phyloP scores from a whole-genome alignment of 2,113 vertebrate genomes.

The Entelurus aequoreus region DNA sequence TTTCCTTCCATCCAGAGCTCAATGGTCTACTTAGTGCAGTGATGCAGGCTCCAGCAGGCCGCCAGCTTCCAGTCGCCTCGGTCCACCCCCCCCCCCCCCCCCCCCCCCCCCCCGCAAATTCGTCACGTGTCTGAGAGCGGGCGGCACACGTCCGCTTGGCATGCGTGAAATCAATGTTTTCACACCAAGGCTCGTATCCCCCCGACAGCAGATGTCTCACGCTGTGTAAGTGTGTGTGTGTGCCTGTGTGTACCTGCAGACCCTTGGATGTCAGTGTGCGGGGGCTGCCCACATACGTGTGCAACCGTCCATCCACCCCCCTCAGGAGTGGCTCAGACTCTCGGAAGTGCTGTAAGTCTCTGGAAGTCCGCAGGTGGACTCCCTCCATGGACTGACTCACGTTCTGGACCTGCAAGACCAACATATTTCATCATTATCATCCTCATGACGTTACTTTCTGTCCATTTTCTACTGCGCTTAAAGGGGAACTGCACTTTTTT shows the following conservation, averaged over 20 bases:
- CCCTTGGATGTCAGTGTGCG: constrained; percentile 74
- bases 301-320: constrained; percentile 85
- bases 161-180: constrained; percentile 63
- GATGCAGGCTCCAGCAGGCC: constrained; percentile 23
- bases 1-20: neutral
- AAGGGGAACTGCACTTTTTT: too few species aligned
- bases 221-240: neutral
- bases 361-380: constrained; percentile 86
- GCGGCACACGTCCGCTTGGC: constrained; percentile 19
- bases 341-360: constrained; percentile 91
- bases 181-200: constrained; percentile 37
- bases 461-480: neutral
- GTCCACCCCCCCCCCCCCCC: constrained; percentile 4
- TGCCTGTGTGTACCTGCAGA: constrained; percentile 77
- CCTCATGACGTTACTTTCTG: neutral
- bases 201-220: constrained; percentile 22
- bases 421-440: constrained; percentile 5
- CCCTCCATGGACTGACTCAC: constrained; percentile 95
- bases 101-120: constrained; percentile 26
- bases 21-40: constrained; percentile 24
- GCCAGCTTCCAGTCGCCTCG: constrained; percentile 38
- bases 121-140: constrained; percentile 8
- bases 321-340: constrained; percentile 91
- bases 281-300: constrained; percentile 81
- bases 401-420: constrained; percentile 83